Conservation (phyloP, 2,113 vertebrate species). For the Neotoma lepida region DNA sequence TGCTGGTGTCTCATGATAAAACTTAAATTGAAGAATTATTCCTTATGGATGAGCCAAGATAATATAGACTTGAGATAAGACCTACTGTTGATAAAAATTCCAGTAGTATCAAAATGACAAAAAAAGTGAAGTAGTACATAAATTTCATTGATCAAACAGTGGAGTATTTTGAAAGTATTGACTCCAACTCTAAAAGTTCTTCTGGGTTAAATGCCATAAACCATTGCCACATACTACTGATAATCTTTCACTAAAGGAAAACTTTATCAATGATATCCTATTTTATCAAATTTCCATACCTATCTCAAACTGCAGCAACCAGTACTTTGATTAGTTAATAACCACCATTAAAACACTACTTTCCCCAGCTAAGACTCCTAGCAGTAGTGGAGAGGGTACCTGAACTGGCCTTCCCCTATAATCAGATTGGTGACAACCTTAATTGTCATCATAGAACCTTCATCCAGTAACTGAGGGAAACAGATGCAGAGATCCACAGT, state of each 20-base stretch:
- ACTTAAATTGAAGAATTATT: not conserved
- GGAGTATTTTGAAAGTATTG: not conserved
- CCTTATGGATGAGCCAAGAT: not conserved
- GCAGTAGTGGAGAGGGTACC: no score
- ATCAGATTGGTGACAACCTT: no score
- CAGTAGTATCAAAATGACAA: not conserved
- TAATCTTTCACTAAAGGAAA: not conserved
- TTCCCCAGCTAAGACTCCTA: no score
- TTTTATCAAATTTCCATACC: not conserved
- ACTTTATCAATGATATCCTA: not conserved
- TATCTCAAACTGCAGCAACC: not conserved
- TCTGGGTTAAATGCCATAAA: not conserved
- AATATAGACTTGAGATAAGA: not conserved
- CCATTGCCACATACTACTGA: not conserved
- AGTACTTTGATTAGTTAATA: not conserved
- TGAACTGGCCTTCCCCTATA: no score
- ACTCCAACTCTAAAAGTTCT: not conserved
- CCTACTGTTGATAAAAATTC: not conserved
- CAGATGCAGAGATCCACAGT: no score
- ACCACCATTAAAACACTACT: not conserved
- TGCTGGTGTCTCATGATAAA: not conserved
- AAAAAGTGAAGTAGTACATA: not conserved
- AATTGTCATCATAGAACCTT: no score
- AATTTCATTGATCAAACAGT: not conserved
- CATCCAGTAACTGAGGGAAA: no score